Conservation (phyloP, 2,797 vertebrate genomes). For the Rhabdomys pumilio region DNA sequence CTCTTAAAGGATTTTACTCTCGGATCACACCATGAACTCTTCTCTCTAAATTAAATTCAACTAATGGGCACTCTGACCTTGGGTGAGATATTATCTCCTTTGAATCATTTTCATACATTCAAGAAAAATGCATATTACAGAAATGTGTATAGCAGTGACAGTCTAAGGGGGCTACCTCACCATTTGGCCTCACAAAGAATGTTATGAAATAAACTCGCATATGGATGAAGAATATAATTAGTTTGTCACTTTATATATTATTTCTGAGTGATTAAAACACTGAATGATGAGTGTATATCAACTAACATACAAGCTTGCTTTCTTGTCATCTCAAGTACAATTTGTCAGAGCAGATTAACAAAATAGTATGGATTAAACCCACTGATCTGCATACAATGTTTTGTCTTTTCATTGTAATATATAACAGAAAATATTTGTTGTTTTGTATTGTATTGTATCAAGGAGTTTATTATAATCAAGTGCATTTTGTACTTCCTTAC, state of each 20-base stretch:
- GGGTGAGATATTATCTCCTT: accelerated
- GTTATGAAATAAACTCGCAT: neutral
- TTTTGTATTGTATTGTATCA: neutral
- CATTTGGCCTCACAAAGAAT: neutral
- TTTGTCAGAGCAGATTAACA: neutral
- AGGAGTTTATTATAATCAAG: neutral
- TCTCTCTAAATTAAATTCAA: neutral
- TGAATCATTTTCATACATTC: neutral
- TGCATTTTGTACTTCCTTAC: neutral
- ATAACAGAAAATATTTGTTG: neutral
- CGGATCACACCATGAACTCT: neutral
- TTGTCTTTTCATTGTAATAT: neutral
- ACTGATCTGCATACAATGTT: neutral
- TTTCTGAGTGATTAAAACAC: neutral
- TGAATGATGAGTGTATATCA: neutral
- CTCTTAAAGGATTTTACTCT: neutral
- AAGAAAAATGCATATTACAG: neutral
- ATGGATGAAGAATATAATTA: neutral
- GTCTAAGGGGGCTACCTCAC: accelerated
- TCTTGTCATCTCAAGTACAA: neutral
- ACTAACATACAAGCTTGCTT: neutral
- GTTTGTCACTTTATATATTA: neutral
- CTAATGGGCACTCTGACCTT: neutral
- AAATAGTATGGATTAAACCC: neutral
- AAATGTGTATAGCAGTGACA: accelerated